phyloP scores from a whole-genome alignment of 2,113 vertebrate genomes.

The Dicerorhinus sumatrensis region DNA sequence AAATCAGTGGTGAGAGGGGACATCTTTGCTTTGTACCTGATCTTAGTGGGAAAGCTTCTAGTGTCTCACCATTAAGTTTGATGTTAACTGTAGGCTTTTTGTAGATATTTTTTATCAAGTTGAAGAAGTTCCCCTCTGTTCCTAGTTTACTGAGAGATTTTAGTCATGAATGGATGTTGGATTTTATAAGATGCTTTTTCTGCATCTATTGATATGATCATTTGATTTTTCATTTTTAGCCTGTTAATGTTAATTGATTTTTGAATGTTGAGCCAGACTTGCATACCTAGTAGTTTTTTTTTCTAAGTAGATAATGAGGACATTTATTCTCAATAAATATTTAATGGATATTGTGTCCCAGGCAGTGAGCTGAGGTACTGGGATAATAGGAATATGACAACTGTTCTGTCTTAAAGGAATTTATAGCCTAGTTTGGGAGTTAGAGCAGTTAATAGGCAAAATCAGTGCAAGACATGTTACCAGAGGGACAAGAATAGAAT shows the following conservation, averaged over 20 bases:
- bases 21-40: neutral
- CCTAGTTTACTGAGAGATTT: neutral
- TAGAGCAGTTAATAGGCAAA: neutral
- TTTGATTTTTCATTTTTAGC: neutral
- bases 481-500: neutral
- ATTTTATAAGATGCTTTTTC: neutral
- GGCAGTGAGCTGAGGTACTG: neutral
- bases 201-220: neutral
- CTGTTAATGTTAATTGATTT: neutral
- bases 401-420: neutral
- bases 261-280: neutral
- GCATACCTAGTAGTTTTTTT: neutral
- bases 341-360: neutral
- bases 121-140: neutral
- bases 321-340: neutral
- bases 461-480: neutral
- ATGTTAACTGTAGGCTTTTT: neutral
- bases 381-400: neutral
- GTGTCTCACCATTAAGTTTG: neutral
- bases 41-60: neutral
- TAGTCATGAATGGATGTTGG: neutral
- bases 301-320: neutral
- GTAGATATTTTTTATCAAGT: neutral
- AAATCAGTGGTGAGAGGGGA: neutral
- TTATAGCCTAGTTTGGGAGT: neutral